These are phyloP conservation scores for Myrmecobius fasciatus DNA, from an alignment of 2,113 vertebrate genomes.

Conservation along the genomic window DNA sequence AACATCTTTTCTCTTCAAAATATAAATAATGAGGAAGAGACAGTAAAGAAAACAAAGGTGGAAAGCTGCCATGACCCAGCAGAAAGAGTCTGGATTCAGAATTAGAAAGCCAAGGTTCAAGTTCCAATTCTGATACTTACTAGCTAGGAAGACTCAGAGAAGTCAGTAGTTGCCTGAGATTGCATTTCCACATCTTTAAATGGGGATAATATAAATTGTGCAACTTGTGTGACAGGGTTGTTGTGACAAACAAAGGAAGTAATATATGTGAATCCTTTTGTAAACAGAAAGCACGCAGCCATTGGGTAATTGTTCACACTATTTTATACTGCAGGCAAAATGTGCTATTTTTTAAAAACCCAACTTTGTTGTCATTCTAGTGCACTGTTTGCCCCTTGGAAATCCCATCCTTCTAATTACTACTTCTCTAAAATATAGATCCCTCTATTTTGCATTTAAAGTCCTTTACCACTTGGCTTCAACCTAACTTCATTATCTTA, in stretches of 20 bases:
- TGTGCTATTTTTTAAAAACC: background rate
- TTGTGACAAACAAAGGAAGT: conserved; percentile 15
- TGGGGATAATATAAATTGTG: background rate
- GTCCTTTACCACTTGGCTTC: background rate
- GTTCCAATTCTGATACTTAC: background rate
- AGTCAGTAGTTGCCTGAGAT: background rate
- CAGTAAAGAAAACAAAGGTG: background rate
- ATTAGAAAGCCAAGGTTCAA: background rate
- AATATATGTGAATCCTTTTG: background rate
- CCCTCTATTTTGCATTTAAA: background rate
- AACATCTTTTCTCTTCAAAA: background rate
- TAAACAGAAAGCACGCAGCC: background rate
- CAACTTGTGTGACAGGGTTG: background rate
- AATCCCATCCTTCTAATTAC: background rate
- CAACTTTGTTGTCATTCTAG: background rate
- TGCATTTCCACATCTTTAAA: background rate
- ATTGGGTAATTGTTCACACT: background rate
- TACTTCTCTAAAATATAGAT: background rate
- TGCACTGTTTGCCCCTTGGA: background rate
- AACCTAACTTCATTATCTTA: background rate
- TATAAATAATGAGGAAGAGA: background rate
- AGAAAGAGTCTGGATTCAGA: background rate
- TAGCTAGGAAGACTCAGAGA: background rate
- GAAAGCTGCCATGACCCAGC: background rate
- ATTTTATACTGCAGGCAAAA: background rate